Evolutionary conservation across 1,140 invertebrate species (phyloP).

Genomic region (Drosophila navojoa): DNA sequence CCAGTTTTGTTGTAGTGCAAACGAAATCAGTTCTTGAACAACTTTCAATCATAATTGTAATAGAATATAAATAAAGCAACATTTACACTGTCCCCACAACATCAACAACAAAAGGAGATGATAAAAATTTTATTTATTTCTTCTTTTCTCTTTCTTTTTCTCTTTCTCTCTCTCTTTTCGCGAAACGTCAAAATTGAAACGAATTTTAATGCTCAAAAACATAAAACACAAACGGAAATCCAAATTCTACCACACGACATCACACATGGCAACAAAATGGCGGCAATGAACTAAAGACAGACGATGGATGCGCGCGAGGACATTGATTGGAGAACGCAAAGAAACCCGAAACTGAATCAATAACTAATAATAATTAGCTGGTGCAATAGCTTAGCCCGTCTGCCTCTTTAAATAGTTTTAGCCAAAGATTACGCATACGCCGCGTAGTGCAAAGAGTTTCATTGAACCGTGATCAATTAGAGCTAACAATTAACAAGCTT

Average conservation of each 20-base stretch:
- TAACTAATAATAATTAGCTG: slow-evolving; percentile 5
- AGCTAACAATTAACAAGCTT: slow-evolving; percentile 14
- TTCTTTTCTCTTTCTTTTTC: slow-evolving; percentile 79
- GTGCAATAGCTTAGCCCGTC: neutral
- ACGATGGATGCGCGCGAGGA: slow-evolving; percentile 47
- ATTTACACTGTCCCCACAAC: slow-evolving; percentile 52
- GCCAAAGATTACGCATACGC: slow-evolving; percentile 2
- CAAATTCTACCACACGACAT: slow-evolving; percentile 51
- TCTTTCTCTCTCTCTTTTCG: slow-evolving; percentile 76
- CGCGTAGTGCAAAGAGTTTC: slow-evolving; percentile 37
- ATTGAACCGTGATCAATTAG: slow-evolving; percentile 47
- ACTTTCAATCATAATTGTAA: slow-evolving; percentile 4
- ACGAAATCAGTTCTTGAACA: slow-evolving; percentile 23
- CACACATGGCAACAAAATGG: slow-evolving; percentile 50
- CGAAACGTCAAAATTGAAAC: slow-evolving; percentile 40
- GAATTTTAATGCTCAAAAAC: slow-evolving; percentile 31
- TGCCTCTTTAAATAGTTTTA: slow-evolving; percentile 1
- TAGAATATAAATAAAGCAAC: slow-evolving; percentile 50
- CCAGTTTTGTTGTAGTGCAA: slow-evolving; percentile 58
- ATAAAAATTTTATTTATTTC: slow-evolving; percentile 78
- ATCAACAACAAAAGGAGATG: slow-evolving; percentile 75
- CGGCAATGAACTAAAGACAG: slow-evolving; percentile 55
- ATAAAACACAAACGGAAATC: slow-evolving; percentile 33
- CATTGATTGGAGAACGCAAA: slow-evolving; percentile 35
- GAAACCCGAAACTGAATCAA: slow-evolving; percentile 3